phyloP scores from a whole-genome alignment of 1,140 invertebrate species.

The Hestina assimilis region DNA sequence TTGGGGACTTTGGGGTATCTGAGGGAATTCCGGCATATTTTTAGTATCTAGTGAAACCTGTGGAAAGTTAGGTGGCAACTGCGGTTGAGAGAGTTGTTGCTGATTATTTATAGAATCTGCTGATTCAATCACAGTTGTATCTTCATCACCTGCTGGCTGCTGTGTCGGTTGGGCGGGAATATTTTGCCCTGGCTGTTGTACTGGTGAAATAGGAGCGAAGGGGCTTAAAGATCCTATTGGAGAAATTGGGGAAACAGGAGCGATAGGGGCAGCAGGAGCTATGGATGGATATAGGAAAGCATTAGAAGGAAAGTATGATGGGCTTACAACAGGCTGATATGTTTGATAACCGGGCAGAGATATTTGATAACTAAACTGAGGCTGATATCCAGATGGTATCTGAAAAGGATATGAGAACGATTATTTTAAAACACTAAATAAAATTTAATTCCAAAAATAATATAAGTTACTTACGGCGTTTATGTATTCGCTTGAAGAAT shows the following conservation, averaged over 20 bases:
- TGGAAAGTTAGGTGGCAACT: conserved; percentile 10
- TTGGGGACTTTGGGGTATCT: conserved; percentile 25
- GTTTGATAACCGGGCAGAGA: conserved; percentile 27
- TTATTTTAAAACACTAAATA: too few relatives aligned
- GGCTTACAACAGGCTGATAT: conserved; percentile 36
- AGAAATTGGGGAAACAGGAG: conserved; percentile 9
- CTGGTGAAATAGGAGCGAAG: conserved; percentile 7
- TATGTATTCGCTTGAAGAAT: conserved; percentile 60
- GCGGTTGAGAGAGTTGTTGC: conserved; percentile 27
- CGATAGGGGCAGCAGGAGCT: conserved; percentile 5
- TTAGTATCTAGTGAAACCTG: conserved; percentile 27
- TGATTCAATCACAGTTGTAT: conserved; percentile 62
- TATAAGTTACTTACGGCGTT: conserved; percentile 44
- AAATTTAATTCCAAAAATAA: too few relatives aligned
- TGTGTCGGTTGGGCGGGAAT: conserved; percentile 23
- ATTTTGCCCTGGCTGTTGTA: conserved; percentile 14
- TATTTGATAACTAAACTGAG: conserved; percentile 47
- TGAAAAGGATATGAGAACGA: conserved; percentile 36
- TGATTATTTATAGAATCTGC: conserved; percentile 46
- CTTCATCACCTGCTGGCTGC: conserved; percentile 51
- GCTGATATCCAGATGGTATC: conserved; percentile 46
- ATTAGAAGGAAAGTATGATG: conserved; percentile 40
- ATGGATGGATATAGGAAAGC: conserved; percentile 32
- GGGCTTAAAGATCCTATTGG: conserved; percentile 1
- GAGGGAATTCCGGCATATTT: conserved; percentile 28